Evolutionary conservation across 2,888 invertebrate genomes (phyloP), one percentile per base, ranked within the genome.

Genomic region (Dorcus hopei): DNA sequence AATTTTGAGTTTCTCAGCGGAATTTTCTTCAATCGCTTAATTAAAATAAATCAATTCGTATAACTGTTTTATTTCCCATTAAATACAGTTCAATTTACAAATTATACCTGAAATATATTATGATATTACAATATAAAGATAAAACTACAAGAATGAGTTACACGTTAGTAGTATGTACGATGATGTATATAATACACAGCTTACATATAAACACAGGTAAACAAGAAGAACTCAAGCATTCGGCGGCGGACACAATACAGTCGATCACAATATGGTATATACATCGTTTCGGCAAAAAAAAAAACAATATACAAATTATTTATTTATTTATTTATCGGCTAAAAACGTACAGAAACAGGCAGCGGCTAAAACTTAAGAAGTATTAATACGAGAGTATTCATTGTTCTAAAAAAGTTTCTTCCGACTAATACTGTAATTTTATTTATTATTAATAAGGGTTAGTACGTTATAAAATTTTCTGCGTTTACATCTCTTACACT

Each of bases 71-170:
- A 52, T 57, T 51, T 55, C 56, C 61, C 63, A 63, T 63, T 61
- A 63, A 63, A 63, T 63, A 61, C 54, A 59, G 52, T 54, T 47
- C 61, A 60, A 50, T 58, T 61, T 63, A 63, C 60, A 63, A 61
- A 63, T 57, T 51, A 57, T 57, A 63, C 61, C 55, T 59, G 61
- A 56, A 54, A 50, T 58, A 53, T 58, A 50, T 48, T 51, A 48
- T 51, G 19, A 11, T 11, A 23, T 58, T 50, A 58, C 23, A 53
- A 50, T 58, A 39, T 49, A 58, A 58, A 58, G 57, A 52, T 52
- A 54, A 54, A 54, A 57, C 39, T 57, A 51, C 56, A 26, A 33
- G 42, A 11, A 19, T 16, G 45, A 45, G 45, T 45, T 19, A 45
- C 14, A 45, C 23, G 23, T 45, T 45, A 45, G 45, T 33, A 6